Evolutionary conservation across 1,140 invertebrate genomes (phyloP), one percentile per base, ranked within the genome.

Genomic region (Bombus sibiricus): DNA sequence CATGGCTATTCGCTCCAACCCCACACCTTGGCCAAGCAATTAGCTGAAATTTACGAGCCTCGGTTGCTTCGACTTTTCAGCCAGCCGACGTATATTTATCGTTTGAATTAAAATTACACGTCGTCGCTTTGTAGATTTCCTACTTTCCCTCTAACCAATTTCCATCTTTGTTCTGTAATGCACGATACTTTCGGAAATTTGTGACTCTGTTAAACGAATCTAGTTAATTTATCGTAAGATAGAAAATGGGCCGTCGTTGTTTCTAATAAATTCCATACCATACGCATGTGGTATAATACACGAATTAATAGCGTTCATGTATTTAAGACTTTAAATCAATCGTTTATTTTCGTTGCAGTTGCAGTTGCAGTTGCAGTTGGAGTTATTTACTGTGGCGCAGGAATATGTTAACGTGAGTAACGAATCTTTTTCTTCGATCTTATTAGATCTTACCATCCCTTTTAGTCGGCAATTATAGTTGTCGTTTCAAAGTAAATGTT

Each of bases 1-100:
- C 62, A 62, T 66, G 57, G 66, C 37, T 32, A 64, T 53, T n/a
- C 43, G 37, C 37, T n/a, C 1, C 8, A 18, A 43, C 10, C 25
- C 57, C 32, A 9, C 82, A 28, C 2, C 39, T 9, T 1, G 32
- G 69, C 37, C 34, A 18, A 2, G 64, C 83, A 88, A 83, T 80
- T 88, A 88, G 81, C 18, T 39, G 72, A 86, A 81, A 89, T 83
- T 88, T 89, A 90, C 59, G 75, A 85, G 82, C 68, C 32, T 8
- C 57, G 34, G n/a, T 28, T 25, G 37, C 47, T 62, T 57, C 72
- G 81, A 77, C 47, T 53, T 22, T 53, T 53, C 47, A 53, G 22
- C 47, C 0, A 8, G 47, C 47, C 47, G 18, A 22, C 18, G 18
- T 53, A 53, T 53, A 83, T 76, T 76, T 68, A 68, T 83, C 41